phyloP scores from a whole-genome alignment of 2,797 vertebrate genomes.

The Enteromius fasciolatus region DNA sequence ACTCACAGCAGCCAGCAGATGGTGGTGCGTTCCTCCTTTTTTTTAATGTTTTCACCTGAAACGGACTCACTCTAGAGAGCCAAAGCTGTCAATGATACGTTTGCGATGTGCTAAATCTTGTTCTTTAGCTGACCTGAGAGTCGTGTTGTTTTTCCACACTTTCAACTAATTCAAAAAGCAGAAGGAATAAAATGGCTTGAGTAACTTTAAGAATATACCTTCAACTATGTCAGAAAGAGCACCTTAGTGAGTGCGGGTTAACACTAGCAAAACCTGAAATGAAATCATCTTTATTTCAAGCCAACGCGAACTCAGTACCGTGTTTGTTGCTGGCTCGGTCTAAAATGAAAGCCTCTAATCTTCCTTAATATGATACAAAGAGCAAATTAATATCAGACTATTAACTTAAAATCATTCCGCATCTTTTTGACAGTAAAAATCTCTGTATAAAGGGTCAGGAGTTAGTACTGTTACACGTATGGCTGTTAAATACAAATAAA shows the following conservation, averaged over 20 bases:
- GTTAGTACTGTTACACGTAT: not conserved
- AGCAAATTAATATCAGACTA: not conserved
- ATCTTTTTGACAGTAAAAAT: not conserved
- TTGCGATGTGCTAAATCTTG: not conserved
- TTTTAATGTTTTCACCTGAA: not conserved
- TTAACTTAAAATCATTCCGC: not conserved
- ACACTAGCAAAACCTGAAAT: not conserved
- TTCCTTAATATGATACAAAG: not conserved
- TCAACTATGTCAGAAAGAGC: not conserved
- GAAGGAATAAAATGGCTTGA: not conserved
- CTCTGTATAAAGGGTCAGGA: not conserved
- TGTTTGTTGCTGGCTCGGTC: not conserved
- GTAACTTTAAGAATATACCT: not conserved
- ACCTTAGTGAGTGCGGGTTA: not conserved
- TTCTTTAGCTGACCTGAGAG: not conserved
- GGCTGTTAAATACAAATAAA: slow-evolving; percentile 3
- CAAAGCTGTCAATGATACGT: not conserved
- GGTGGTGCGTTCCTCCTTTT: slow-evolving; percentile 3
- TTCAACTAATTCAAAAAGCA: not conserved
- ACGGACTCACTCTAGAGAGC: not conserved
- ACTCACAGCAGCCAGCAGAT: not conserved
- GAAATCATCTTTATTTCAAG: not conserved
- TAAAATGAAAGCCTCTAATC: not conserved
- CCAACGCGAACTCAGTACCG: not conserved
- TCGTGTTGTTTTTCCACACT: not conserved